Evolutionary conservation across 2,888 invertebrate genomes (phyloP).

Genomic region (Eueremaeus valkanovi): DNA sequence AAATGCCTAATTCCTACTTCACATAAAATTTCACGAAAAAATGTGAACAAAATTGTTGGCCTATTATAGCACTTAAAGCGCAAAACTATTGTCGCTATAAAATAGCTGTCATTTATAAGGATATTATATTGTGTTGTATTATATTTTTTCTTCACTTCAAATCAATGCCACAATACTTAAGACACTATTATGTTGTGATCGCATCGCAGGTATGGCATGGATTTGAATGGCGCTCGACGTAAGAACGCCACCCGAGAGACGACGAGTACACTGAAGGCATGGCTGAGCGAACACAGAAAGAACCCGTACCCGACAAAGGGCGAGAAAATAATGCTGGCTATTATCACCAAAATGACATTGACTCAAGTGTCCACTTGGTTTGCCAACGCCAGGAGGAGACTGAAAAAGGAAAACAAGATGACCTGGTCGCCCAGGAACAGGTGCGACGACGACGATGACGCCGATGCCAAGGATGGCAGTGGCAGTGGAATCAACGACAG

Average conservation of each 20-base stretch:
- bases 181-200: too few species aligned
- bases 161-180: too few species aligned
- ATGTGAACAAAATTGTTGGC: too few species aligned
- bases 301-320: constrained; percentile 99
- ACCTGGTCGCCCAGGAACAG: constrained; percentile 97
- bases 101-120: too few species aligned
- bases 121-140: too few species aligned
- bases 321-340: constrained; percentile 98
- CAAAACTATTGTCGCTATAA: too few species aligned
- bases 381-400: constrained; percentile 58
- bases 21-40: too few species aligned
- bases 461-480: constrained; percentile 36
- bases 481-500: constrained; percentile 11
- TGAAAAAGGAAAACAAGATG: constrained; percentile 90
- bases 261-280: constrained; percentile 94
- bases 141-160: too few species aligned
- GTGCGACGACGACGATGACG: constrained; percentile 80
- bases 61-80: too few species aligned
- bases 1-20: too few species aligned
- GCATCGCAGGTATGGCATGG: constrained; percentile 81
- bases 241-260: constrained; percentile 99
- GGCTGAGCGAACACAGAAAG: constrained; percentile 98
- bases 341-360: constrained; percentile 97
- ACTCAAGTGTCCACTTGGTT: constrained; percentile 70
- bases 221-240: constrained; percentile 86